Evolutionary conservation across 2,113 vertebrate species (phyloP), one percentile per base, ranked within the genome.

Genomic region (Rhea americana): DNA sequence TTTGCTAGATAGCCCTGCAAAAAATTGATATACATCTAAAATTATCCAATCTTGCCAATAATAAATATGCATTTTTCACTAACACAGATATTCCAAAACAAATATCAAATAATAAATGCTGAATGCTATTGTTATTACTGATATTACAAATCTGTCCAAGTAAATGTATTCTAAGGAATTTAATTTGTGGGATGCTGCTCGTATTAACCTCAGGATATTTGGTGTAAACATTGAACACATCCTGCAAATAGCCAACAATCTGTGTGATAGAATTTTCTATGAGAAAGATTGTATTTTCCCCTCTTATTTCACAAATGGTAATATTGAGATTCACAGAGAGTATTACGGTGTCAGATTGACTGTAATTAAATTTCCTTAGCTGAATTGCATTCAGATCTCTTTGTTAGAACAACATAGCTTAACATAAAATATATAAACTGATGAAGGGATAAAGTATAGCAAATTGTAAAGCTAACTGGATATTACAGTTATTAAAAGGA

Each of bases 291-390:
- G 10, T 18, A 19, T 13, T 3, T 37, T 3, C 0, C 7, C 58
- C 76, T 94, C 39, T 12, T 84, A 15, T 8, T 87, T 82, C 45
- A 68, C 4, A 85, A 89, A 58, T 41, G 6, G 1, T 12, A 65
- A 12, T 75, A 43, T 19, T 19, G 8, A 20, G 24, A 71, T 35
- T 89, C 39, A 47, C 14, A 85, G 9, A 87, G 78, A 76, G 14
- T 65, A 82, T 15, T 72, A 13, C 1, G 3, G 15, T 20, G 11
- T 82, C 71, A 75, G 48, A 2, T 13, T 25, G 30, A 85, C 7
- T 82, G 22, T 67, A 82, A 81, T 84, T 90, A 62, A 84, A 87
- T 82, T 58, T 85, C 39, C 30, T 76, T 45, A 76, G 45, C 9
- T 68, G 48, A 76, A 76, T 37, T 76, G 8, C n/a, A 50, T 10